These are phyloP conservation scores for Caenorhabditis macrosperma DNA, from an alignment of 2,888 invertebrate species.

Conservation along the genomic window DNA sequence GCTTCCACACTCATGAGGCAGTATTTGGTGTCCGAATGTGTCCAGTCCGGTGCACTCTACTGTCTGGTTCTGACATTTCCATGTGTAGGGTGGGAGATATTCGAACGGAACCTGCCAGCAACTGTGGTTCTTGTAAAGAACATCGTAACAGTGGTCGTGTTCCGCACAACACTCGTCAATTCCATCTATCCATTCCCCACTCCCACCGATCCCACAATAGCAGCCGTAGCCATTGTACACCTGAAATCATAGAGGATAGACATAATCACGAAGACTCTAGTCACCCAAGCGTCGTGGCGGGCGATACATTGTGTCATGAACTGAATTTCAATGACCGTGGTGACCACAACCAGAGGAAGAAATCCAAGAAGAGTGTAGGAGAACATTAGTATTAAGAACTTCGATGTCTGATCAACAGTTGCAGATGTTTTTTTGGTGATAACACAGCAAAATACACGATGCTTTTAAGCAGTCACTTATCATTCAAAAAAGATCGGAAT, in stretches of 20 bases:
- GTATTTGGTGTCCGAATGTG: slow-evolving; percentile 23
- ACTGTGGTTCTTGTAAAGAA: not conserved
- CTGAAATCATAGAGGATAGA: slow-evolving; percentile 2
- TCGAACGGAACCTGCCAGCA: slow-evolving; percentile 44
- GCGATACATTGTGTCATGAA: slow-evolving; percentile 40
- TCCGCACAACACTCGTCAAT: slow-evolving; percentile 43
- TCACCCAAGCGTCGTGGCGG: slow-evolving; percentile 39
- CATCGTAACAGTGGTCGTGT: slow-evolving; percentile 32
- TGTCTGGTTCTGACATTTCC: slow-evolving; percentile 25
- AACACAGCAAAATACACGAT: too few relatives aligned
- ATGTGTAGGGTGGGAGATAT: slow-evolving; percentile 33
- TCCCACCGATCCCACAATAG: slow-evolving; percentile 50
- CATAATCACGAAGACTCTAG: not conserved
- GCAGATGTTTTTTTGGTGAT: too few relatives aligned
- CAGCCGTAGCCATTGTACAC: slow-evolving; percentile 50
- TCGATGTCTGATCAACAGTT: too few relatives aligned
- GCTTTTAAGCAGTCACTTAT: not conserved
- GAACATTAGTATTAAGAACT: not conserved
- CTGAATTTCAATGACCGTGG: slow-evolving; percentile 37
- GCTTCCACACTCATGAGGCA: slow-evolving; percentile 35
- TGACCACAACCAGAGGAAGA: not conserved
- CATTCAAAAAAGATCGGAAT: not conserved
- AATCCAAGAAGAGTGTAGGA: not conserved
- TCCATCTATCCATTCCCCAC: slow-evolving; percentile 29
- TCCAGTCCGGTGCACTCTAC: slow-evolving; percentile 30